phyloP scores from a whole-genome alignment of 2,888 invertebrate species.

The Microctonus aethiopoides region DNA sequence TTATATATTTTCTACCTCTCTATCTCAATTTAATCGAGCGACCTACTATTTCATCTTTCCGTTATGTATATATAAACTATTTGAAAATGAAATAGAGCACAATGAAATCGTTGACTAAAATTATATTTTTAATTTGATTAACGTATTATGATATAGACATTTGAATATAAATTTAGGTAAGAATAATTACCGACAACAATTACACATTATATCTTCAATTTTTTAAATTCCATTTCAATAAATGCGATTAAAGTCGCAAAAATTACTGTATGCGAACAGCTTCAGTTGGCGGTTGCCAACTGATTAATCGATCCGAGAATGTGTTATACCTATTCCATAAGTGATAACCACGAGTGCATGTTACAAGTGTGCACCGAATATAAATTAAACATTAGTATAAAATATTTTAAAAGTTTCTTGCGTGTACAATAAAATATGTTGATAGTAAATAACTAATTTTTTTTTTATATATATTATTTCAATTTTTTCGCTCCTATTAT shows the following conservation, averaged over 20 bases:
- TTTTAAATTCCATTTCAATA: not conserved
- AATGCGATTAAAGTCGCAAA: not conserved
- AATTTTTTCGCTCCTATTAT: too few species aligned
- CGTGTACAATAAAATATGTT: too few species aligned
- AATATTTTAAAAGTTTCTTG: not conserved
- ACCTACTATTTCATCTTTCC: constrained; percentile 18
- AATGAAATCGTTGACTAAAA: not conserved
- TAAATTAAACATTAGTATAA: not conserved
- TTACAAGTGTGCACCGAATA: not conserved
- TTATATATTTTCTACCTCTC: constrained; percentile 22
- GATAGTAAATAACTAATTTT: too few species aligned
- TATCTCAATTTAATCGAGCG: constrained; percentile 24
- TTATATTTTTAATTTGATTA: not conserved
- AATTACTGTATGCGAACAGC: not conserved
- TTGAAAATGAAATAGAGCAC: not conserved
- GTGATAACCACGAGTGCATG: not conserved
- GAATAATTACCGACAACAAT: not conserved
- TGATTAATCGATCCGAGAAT: constrained; percentile 27
- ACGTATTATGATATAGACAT: not conserved
- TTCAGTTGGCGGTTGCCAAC: constrained; percentile 22
- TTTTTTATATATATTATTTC: too few species aligned
- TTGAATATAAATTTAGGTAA: not conserved
- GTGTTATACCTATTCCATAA: not conserved
- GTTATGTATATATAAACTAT: not conserved
- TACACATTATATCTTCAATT: not conserved